Conservation (phyloP, 2,113 vertebrate genomes). For the Cinclus cinclus region DNA sequence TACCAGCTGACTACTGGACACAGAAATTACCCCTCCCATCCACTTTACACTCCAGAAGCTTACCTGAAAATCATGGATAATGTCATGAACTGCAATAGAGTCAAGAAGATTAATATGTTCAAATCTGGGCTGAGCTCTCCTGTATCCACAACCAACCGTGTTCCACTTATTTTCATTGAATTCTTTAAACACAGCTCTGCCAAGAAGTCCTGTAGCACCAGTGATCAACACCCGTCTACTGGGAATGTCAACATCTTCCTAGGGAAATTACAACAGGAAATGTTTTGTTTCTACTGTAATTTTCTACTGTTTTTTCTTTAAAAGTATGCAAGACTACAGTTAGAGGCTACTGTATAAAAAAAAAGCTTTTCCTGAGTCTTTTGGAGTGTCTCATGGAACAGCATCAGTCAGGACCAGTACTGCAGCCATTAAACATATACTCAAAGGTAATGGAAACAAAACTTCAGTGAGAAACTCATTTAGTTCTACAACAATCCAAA, state of each 20-base stretch:
- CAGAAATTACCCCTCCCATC: background rate
- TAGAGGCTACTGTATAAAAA: background rate
- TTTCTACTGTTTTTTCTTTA: background rate
- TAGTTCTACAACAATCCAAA: background rate
- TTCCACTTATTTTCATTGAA: conserved; percentile 86
- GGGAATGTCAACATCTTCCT: conserved; percentile 82
- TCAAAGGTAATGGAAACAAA: background rate
- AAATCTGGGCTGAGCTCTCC: conserved; percentile 85
- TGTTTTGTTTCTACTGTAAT: background rate
- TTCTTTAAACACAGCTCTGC: conserved; percentile 89
- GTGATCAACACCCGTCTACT: conserved; percentile 84
- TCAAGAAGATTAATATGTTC: conserved; percentile 89
- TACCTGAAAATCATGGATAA: conserved; percentile 89
- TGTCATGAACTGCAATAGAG: conserved; percentile 78
- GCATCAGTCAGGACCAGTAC: background rate
- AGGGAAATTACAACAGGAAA: background rate
- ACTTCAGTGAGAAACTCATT: background rate
- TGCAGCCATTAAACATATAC: background rate
- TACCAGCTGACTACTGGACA: background rate
- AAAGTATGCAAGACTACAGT: background rate
- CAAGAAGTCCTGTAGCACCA: conserved; percentile 91
- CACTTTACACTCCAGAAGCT: background rate
- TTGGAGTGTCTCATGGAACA: background rate
- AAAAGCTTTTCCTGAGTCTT: background rate
- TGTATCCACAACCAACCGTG: conserved; percentile 84